Conservation (phyloP, 1,140 invertebrate genomes). For the Pissodes strobi region DNA sequence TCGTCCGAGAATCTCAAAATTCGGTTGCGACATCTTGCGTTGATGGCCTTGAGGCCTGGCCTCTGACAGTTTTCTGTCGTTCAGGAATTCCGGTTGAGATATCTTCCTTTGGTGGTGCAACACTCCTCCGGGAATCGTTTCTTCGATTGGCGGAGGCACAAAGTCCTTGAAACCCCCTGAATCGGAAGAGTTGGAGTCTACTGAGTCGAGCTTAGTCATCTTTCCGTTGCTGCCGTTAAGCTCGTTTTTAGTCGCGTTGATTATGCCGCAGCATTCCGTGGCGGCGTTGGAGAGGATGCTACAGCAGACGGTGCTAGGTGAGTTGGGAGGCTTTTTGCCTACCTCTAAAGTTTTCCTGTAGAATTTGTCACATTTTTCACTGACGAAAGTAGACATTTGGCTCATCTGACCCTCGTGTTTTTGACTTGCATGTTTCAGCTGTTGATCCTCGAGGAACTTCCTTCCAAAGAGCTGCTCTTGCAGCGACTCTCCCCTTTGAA, state of each 20-base stretch:
- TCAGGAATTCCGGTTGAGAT: slow-evolving; percentile 50
- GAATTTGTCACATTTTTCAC: slow-evolving; percentile 48
- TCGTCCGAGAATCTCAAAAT: slow-evolving; percentile 38
- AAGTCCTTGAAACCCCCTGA: slow-evolving; percentile 56
- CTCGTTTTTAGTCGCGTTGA: slow-evolving; percentile 49
- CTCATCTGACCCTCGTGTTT: not conserved
- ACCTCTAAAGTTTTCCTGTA: slow-evolving; percentile 42
- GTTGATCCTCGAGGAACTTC: not conserved
- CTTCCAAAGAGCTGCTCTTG: not conserved
- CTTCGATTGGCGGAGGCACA: slow-evolving; percentile 39
- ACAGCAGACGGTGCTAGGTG: slow-evolving; percentile 55
- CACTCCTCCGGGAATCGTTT: no score
- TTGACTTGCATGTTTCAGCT: no score
- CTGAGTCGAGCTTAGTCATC: slow-evolving; percentile 52
- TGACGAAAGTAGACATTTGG: slow-evolving; percentile 33
- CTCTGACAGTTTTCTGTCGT: slow-evolving; percentile 39
- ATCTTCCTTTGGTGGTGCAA: slow-evolving; percentile 47
- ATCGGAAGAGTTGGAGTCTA: slow-evolving; percentile 54
- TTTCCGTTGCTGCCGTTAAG: slow-evolving; percentile 42
- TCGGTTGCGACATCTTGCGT: slow-evolving; percentile 48
- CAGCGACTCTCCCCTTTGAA: not conserved
- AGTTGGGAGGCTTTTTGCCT: slow-evolving; percentile 47
- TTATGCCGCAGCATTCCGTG: slow-evolving; percentile 52
- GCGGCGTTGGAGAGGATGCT: slow-evolving; percentile 53
- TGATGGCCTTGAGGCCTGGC: slow-evolving; percentile 42